Evolutionary conservation across 2,113 vertebrate genomes (phyloP), one percentile per base, ranked within the genome.

Genomic region (Platanista minor): DNA sequence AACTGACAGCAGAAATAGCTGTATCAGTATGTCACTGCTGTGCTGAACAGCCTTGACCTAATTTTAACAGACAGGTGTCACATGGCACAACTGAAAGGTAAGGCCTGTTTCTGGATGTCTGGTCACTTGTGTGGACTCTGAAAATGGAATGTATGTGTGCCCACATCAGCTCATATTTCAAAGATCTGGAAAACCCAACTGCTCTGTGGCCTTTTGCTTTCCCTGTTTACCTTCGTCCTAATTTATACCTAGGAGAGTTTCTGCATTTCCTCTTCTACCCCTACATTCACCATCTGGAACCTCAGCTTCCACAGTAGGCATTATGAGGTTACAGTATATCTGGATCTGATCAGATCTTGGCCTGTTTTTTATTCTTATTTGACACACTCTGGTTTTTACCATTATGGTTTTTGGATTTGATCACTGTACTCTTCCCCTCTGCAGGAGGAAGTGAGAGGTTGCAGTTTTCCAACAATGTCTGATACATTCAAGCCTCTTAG

Each of bases 61-160:
- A 91, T 94, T 97, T 93, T 97, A 95, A 96, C 78, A 96, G 97
- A 93, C 96, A 97, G 71, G 77, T 97, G 74, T 96, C 96, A 96
- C 80, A 64, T 74, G 86, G 86, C 88, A 94, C 74, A 72, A 86
- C 89, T 89, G 86, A 92, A 96, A 91, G 57, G 61, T 83, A 74
- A 95, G 90, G 82, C 94, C 77, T 94, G 89, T 95, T 96, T 96
- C 91, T 78, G 83, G 94, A 74, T 82, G 61, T 96, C 94, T 96
- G 84, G 81, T 94, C 88, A 91, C 20, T 61, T 82, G 59, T 61
- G 61, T 85, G 27, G 77, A 62, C 64, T 92, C 94, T 94, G 88
- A 74, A 96, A 96, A 89, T 95, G 88, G 93, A 93, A 88, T 78
- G 15, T 86, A 36, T 89, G 83, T 67, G 75, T 80, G 21, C 25